Evolutionary conservation across 2,797 vertebrate species (phyloP), one percentile per base, ranked within the genome.

Genomic region (Fundulus diaphanus): DNA sequence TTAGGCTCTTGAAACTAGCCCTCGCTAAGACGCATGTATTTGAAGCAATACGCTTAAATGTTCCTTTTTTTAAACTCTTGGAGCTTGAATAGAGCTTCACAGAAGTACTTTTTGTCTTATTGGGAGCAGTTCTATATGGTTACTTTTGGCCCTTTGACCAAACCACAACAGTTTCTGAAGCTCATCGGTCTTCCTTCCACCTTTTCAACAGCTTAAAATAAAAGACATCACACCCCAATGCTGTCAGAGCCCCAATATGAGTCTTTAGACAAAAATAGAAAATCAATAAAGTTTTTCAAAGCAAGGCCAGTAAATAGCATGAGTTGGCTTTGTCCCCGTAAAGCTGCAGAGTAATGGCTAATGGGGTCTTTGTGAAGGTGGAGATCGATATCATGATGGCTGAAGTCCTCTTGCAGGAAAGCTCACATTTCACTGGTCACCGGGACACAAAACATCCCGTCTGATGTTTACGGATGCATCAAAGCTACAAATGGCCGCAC

Each of bases 371-470:
- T 27, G 74, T 4, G 5, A 79, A 80, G 78, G 65, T 65, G 74
- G 4, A 51, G 84, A 92, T 94, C 91, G 77, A 91, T 90, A 73
- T 4, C 3, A n/a, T 78, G 77, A 68, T 48, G 75, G 51, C 70
- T 65, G 46, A 42, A 59, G 78, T 81, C 70, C 68, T 73, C 74
- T 70, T 63, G 33, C 33, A 48, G 65, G 78, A 80, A 61, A 33
- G 80, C 77, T 89, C 74, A 61, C 7, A 44, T 87, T 89, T 77
- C 83, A 78, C 72, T 44, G 33, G 54, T 44, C 54, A 48, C 29
- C 67, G 52, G 65, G 76, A 77, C 70, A 69, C 78, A 89, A 78
- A 72, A 46, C 80, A 81, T 67, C 22, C 37, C 9, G 67, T 37
- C 71, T 80, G 67, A 59, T 83, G 77, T 81, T 85, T 77, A 71